Evolutionary conservation across 1,140 invertebrate genomes (phyloP).

Genomic region (Eriocheir sinensis): DNA sequence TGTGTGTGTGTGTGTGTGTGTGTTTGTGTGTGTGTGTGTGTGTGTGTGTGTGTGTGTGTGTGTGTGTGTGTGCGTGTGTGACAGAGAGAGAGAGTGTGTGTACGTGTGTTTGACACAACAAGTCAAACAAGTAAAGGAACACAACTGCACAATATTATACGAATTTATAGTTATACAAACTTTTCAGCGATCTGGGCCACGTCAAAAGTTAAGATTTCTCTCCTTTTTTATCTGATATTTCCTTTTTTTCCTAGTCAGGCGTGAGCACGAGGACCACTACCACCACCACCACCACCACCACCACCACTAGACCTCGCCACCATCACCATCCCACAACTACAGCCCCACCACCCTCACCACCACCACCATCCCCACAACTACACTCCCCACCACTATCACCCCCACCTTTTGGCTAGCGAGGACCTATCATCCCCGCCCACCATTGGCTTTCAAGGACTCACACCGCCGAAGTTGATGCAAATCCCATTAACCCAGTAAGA

Average conservation of each 20-base stretch:
- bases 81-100: no score
- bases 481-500: conserved; percentile 16
- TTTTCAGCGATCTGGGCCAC: not conserved
- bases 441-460: conserved; percentile 1
- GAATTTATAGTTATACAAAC: no score
- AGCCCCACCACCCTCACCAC: not conserved
- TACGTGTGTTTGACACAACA: no score
- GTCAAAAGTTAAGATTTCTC: not conserved
- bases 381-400: not conserved
- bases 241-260: no score
- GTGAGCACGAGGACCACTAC: no score
- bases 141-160: no score
- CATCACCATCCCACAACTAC: not conserved
- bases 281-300: not conserved
- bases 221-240: not conserved
- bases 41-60: no score
- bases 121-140: no score
- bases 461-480: not conserved
- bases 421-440: not conserved
- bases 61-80: not conserved
- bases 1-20: no score
- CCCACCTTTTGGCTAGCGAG: not conserved
- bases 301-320: no score
- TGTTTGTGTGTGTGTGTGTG: no score
- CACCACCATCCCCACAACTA: not conserved